Evolutionary conservation across 1,140 invertebrate species (phyloP).

Genomic region (Drosophila sturtevanti): DNA sequence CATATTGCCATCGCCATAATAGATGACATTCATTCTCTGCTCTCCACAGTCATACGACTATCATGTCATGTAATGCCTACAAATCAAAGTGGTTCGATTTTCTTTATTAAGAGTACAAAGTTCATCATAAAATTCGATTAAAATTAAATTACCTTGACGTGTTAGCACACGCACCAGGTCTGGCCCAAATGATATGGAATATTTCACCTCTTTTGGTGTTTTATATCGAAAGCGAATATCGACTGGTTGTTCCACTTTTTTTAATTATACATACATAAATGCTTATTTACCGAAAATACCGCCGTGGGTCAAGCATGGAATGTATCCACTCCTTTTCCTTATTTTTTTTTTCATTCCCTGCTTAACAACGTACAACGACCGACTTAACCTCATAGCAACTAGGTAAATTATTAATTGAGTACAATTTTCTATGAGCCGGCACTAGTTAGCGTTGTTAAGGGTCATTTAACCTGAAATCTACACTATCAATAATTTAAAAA

Average conservation of each 20-base stretch:
- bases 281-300: conserved; percentile 34
- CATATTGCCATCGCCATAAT: neutral
- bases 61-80: neutral
- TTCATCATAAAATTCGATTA: conserved; percentile 7
- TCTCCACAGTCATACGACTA: neutral
- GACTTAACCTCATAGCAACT: neutral
- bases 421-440: neutral
- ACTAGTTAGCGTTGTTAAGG: neutral
- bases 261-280: conserved; percentile 30
- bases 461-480: neutral
- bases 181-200: neutral
- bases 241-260: neutral
- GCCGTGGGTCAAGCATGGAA: conserved; percentile 22
- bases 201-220: neutral
- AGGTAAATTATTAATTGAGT: conserved; percentile 8
- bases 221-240: neutral
- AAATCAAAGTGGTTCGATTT: neutral
- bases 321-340: neutral
- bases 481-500: neutral
- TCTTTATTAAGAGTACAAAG: neutral
- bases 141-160: conserved; percentile 4
- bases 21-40: neutral
- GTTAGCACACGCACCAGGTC: neutral
- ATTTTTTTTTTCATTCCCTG: neutral
- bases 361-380: neutral